Percentiles rank a stretch among this genome's conserved stretches.
Evolutionary conservation across 2,113 vertebrate genomes (phyloP).

Genomic region (Nothoprocta perdicaria): DNA sequence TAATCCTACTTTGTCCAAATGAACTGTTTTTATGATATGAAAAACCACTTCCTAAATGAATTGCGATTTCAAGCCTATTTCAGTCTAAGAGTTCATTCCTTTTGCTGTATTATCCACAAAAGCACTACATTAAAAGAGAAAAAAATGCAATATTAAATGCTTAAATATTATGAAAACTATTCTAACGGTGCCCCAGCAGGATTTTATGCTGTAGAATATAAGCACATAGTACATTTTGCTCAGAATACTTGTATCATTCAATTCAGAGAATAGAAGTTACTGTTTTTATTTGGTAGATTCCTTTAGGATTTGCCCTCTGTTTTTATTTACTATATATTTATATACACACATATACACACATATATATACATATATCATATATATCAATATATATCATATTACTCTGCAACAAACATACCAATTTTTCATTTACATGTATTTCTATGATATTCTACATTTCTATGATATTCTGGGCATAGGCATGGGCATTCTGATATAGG

Average conservation of each 20-base stretch:
- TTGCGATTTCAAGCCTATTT: neutral
- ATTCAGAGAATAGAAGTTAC: neutral
- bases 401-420: neutral
- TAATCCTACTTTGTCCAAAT: neutral
- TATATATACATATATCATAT: too few relatives aligned
- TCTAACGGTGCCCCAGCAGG: accelerated
- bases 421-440: neutral
- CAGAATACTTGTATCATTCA: neutral
- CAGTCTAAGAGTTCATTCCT: neutral
- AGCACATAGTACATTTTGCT: neutral
- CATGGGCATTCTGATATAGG: too few relatives aligned
- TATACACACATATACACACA: too few relatives aligned
- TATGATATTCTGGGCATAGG: neutral
- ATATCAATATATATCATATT: neutral
- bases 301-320: neutral
- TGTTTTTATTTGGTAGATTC: neutral
- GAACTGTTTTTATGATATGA: neutral
- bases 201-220: neutral
- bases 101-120: neutral
- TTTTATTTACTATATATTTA: neutral
- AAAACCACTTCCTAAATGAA: neutral
- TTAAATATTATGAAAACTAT: neutral
- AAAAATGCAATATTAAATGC: neutral
- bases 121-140: neutral
- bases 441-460: neutral